Evolutionary conservation across 2,113 vertebrate species (phyloP).

Genomic region (Desmodus rotundus): DNA sequence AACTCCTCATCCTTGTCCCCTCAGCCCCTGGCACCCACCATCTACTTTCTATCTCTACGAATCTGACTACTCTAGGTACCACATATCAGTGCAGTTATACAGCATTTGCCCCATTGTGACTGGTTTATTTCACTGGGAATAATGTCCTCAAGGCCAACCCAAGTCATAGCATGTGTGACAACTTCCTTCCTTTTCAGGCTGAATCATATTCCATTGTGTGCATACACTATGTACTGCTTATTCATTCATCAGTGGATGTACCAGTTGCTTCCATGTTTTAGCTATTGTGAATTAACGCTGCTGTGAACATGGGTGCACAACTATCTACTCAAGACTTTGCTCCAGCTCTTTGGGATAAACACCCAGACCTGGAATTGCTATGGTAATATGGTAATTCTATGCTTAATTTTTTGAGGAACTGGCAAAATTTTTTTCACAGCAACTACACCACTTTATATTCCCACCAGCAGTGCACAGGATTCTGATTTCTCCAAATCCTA

Average conservation of each 20-base stretch:
- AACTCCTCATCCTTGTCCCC: background rate
- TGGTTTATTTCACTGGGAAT: background rate
- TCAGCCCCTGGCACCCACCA: background rate
- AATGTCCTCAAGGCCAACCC: background rate
- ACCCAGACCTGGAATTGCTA: background rate
- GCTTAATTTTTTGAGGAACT: background rate
- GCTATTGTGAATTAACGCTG: background rate
- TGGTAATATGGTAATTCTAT: background rate
- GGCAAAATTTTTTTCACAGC: background rate
- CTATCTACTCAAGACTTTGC: background rate
- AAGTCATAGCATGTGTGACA: background rate
- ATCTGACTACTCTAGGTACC: background rate
- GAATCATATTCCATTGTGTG: background rate
- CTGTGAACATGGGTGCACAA: background rate
- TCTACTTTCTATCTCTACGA: background rate
- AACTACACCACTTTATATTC: background rate
- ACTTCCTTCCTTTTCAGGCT: background rate
- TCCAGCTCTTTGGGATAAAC: background rate
- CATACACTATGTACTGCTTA: background rate
- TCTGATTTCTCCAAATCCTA: background rate
- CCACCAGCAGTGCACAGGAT: background rate
- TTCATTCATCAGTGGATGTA: background rate
- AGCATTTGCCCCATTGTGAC: background rate
- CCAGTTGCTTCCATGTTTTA: background rate
- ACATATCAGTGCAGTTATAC: background rate